Base-by-base conservation (phyloP, 2,797 vertebrate genomes). In the Macropodus opercularis region DNA sequence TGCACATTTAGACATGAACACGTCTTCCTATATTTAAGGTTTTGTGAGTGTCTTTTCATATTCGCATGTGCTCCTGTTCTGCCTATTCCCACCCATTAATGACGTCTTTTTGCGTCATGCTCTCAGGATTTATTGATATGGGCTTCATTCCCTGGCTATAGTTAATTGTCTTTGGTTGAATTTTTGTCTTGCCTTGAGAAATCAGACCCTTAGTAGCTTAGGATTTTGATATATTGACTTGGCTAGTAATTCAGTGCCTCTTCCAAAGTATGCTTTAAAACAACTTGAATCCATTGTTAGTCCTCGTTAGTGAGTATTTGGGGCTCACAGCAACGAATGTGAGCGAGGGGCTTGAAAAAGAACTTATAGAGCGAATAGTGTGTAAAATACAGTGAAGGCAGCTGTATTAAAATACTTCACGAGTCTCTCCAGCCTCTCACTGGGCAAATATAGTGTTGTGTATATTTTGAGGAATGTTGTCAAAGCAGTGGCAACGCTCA, bases 261-360 rank as follows among this genome's bases (percentile, higher is more conserved):
- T 7, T 32, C 56, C 22, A 56, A 32, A 56, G 47, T 66, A 62
- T 18, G 17, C 51, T 63, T 65, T 6, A 49, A 11, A 47, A 52
- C 41, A n/a, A n/a, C 6, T 62, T 67, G 38, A 24, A 39, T 35
- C 58, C 19, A 18, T 9, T 2, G 32, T 46, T 8, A 40, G 24
- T 8, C 14, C 7, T 48, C 12, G 51, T 21, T 26, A 41, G 24
- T 22, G 32, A 42, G 36, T 11, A 55, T 34, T 43, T 29, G 38
- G 11, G 59, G 19, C 10, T 48, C 27, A 18, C 15, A 15, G 13
- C 10, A 51, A n/a, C 61, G 23, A 55, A 46, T 24, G 34, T 51
- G 32, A 41, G 27, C 43, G 7, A 8, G 11, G 5, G 14, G 9
- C 21, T 32, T 19, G 26, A 24, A 22, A 49, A 42, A 56, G 13